These are phyloP conservation scores for Podabrus alpinus DNA, from an alignment of 2,888 invertebrate genomes.

Conservation along the genomic window DNA sequence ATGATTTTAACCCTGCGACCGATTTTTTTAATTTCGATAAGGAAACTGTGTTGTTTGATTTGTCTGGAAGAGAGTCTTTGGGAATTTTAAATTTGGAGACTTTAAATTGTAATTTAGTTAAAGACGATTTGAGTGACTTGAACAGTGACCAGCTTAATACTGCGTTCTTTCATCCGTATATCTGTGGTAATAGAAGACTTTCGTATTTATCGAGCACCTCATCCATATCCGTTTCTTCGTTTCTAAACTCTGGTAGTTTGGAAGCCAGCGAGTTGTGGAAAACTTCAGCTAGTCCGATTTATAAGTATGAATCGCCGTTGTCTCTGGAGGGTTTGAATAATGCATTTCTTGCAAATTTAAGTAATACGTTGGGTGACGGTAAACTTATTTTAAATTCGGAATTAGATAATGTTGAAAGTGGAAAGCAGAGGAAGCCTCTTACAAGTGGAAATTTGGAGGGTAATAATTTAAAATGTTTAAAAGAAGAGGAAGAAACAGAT, in stretches of 20 bases:
- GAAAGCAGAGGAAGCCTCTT: not conserved
- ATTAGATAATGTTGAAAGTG: not conserved
- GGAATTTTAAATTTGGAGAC: constrained; percentile 30
- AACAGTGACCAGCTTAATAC: not conserved
- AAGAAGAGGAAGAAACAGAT: not conserved
- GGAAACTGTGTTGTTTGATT: constrained; percentile 7
- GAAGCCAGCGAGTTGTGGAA: constrained; percentile 5
- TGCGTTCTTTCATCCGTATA: constrained; percentile 2
- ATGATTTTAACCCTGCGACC: not conserved
- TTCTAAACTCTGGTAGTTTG: constrained; percentile 10
- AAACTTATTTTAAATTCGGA: not conserved
- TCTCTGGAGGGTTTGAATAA: not conserved
- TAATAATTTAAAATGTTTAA: not conserved
- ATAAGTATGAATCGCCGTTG: not conserved
- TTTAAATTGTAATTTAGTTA: constrained; percentile 16
- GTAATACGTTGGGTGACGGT: not conserved
- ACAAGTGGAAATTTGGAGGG: not conserved
- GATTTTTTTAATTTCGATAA: not conserved
- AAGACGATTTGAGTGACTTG: not conserved
- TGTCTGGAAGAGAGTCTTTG: constrained; percentile 27
- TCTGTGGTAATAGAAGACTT: not conserved
- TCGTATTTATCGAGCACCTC: not conserved
- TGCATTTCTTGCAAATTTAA: not conserved
- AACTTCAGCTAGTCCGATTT: not conserved
- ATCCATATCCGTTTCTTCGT: not conserved